Evolutionary conservation across 2,113 vertebrate species (phyloP), one percentile per base, ranked within the genome.

Genomic region (Hyla sarda): DNA sequence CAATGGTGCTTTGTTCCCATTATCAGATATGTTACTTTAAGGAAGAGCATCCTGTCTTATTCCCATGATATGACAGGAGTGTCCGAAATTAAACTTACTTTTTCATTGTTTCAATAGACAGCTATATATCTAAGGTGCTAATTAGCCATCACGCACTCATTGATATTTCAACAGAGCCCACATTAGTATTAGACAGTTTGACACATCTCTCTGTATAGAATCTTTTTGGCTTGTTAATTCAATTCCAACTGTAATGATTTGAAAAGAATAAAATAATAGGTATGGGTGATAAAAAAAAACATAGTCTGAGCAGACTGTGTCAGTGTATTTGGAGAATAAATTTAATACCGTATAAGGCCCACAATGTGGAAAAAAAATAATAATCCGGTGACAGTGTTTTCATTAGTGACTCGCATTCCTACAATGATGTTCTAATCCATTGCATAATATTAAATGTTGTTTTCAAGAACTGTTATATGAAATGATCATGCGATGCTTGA

Each of bases 371-470:
- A 25, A 37, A 80, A 32, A 81, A 86, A 73, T 47, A 30, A 28
- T 32, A 76, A 21, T n/a, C 21, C 32, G 67, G 10, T 34, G 69
- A 62, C n/a, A 87, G 28, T 74, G 85, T 87, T 87, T 87, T 82
- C 52, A 85, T 87, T 87, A 87, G 41, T 81, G 11, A 67, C 56
- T 85, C 60, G 50, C 48, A 52, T 81, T 48, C 23, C 48, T 81
- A 54, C 76, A 80, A 58, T 86, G 25, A 65, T 74, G 52, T 81
- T 87, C 65, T 81, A 32, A 81, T 81, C 67, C 32, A 12, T 30
- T 86, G 76, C 84, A 86, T 82, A 82, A 82, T 87, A 56, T 87
- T 81, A 73, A 80, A 74, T 81, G 52, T 82, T 87, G 50, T 81
- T 87, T 87, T 82, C 41, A 62, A 86, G 50, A 74, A 82, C 34